Conservation (phyloP, 2,888 invertebrate species). For the Cyclophora albipunctata region DNA sequence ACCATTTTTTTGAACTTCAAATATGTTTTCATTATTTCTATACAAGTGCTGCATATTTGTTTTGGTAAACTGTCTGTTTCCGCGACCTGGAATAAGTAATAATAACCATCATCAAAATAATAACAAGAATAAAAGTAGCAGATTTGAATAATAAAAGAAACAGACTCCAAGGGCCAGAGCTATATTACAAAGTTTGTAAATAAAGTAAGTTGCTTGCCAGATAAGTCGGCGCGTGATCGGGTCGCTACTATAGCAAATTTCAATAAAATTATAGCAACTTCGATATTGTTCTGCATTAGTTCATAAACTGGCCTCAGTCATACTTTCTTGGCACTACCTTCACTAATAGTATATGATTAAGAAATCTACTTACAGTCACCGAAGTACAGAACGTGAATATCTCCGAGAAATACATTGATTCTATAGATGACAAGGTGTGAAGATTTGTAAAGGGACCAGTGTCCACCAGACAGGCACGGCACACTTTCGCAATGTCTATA, state of each 20-base stretch:
- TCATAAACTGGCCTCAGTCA: no score
- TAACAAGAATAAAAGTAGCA: not conserved
- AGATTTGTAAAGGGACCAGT: conserved; percentile 54
- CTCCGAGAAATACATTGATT: conserved; percentile 23
- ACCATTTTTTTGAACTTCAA: conserved; percentile 66
- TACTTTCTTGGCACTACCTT: no score
- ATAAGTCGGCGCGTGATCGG: no score
- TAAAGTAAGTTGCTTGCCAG: no score
- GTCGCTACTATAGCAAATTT: no score
- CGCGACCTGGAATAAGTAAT: conserved; percentile 44
- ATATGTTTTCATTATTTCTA: conserved; percentile 56
- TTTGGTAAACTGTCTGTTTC: conserved; percentile 53
- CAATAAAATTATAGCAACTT: no score
- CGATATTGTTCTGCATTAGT: no score
- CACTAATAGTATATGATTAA: no score
- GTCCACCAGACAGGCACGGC: conserved; percentile 59
- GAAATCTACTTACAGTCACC: conserved; percentile 45
- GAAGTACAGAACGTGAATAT: conserved; percentile 66
- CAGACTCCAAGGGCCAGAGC: no score
- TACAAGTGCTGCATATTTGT: conserved; percentile 60
- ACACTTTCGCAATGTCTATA: conserved; percentile 55
- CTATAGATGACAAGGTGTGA: conserved; percentile 50
- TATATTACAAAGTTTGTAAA: no score
- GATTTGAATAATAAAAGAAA: no score
- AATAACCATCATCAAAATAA: not conserved